Base-by-base conservation (phyloP, 1,140 invertebrate genomes). In the Temnothorax longispinosus region DNA sequence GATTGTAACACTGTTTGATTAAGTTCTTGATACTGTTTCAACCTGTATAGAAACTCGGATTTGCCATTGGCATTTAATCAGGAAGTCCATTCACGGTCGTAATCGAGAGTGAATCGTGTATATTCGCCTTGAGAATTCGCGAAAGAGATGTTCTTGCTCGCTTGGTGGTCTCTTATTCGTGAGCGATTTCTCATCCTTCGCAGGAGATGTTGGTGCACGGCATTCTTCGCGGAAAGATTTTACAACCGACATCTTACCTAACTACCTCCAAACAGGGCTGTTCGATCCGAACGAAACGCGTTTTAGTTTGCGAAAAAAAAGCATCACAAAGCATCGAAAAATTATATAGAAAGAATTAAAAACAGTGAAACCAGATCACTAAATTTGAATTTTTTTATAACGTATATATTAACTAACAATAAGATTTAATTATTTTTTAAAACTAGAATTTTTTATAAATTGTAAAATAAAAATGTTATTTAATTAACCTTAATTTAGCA, bases 171-270 rank as follows among this genome's bases (percentile, higher is more conserved):
- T 32, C 52, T 56, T 21, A 21, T 27, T 41, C 38, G 52, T 72
- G 65, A 82, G 7, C 65, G 21, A 82, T 82, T 72, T 65, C 65
- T n/a, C 13, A 21, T 81, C 47, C 77, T 54, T 81, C 15, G 47
- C 60, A 65, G 18, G 60, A 81, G 47, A 81, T 65, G 77, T 3
- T 50, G 41, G 13, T 67, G 15, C 35, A 71, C 7, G 38, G 47
- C 15, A 56, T 27, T 6, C 78, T 58, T 38, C 65, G 65, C 13
- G 1, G 15, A 72, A 52, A 80, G 35, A 72, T 72, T 72, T 82
- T 72, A 82, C 27, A 27, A 41, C 35, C 18, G 62, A 27, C 27
- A 44, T 72, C 35, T 72, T 72, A 56, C 35, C 21, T 82, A 80
- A 78, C 60, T 38, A 41, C 32, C 4, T 67, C 44, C 77, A 54